Base-by-base conservation (phyloP, 2,888 invertebrate genomes). In the Psylliodes chrysocephalus region DNA sequence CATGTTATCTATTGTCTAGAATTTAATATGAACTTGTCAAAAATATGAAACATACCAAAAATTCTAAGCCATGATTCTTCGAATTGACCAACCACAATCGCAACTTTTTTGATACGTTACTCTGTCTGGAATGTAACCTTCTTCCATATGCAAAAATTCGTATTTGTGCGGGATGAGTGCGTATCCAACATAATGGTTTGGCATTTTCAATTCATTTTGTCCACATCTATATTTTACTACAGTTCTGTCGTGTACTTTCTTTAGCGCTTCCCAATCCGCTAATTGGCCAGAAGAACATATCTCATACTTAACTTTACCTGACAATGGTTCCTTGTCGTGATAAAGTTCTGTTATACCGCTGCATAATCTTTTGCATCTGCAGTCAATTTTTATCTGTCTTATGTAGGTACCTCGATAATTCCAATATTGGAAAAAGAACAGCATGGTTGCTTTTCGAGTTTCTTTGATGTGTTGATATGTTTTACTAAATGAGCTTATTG, bases 101-200 rank as follows among this genome's bases (percentile, higher is more conserved):
- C 60, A 47, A n/a, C 70, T 67, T 17, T 64, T 68, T 67, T 77
- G 79, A 67, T 83, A 86, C 17, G 79, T 64, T 1, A 85, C 72
- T 66, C 86, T 75, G 72, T 86, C 85, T 0, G 79, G 84, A 67
- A 86, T 85, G 8, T 77, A 72, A 22, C 78, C 71, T 53, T 82
- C 80, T 42, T 75, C 68, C 1, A 82, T 77, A 52, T 78, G 81
- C 69, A 85, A 85, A 72, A 85, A 86, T 65, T 86, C 86, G 69
- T 85, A 79, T 59, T 74, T 76, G 1, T 74, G 73, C 1, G 86
- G 85, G 2, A 75, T 60, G 35, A 86, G 70, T 75, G 84, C 83
- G 73, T 83, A 85, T 6, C 79, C 84, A 18, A 82, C 78, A 30
- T 82, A 78, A 67, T 85, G 79, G 44, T 83, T 81, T 1, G 85